These are phyloP conservation scores for Brachionus plicatilis DNA, from an alignment of 1,140 invertebrate species.

Conservation along the genomic window DNA sequence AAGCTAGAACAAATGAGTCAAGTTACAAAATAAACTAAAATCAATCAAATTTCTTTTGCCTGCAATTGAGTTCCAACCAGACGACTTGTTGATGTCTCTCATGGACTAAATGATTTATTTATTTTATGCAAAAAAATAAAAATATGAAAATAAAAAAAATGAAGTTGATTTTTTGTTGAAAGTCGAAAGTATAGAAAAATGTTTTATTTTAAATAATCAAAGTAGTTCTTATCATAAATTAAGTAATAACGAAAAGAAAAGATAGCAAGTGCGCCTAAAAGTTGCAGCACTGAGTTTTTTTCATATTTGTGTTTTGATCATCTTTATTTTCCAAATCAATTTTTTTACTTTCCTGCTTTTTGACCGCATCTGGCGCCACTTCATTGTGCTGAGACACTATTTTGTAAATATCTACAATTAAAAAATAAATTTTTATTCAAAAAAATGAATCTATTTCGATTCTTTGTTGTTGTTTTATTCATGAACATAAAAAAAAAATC, in stretches of 20 bases:
- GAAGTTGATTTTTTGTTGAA: not conserved
- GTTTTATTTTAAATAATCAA: not conserved
- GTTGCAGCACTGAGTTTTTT: conserved; percentile 29
- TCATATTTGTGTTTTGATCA: conserved; percentile 11
- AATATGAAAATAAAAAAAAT: not conserved
- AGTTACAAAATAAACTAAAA: not conserved
- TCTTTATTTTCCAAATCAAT: not conserved
- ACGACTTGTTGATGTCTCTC: not conserved
- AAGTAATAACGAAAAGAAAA: conserved; percentile 12
- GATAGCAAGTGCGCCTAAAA: not conserved
- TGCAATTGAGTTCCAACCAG: not conserved
- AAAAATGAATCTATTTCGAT: not conserved
- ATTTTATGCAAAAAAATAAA: not conserved
- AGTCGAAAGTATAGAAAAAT: not conserved
- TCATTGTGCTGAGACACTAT: conserved; percentile 39
- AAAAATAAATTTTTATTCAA: not conserved
- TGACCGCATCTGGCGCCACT: not conserved
- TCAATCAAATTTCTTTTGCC: not conserved
- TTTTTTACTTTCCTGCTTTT: not conserved
- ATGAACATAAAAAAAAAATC: not conserved
- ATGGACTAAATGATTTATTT: not conserved
- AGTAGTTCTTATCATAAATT: not conserved
- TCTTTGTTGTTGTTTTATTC: not conserved
- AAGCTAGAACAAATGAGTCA: not conserved
- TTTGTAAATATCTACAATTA: conserved; percentile 37